A percentile compares a stretch with the other conserved stretches of the same genome.
These are phyloP conservation scores for Perizoma affinitatum DNA, from an alignment of 2,888 invertebrate species.

Conservation along the genomic window DNA sequence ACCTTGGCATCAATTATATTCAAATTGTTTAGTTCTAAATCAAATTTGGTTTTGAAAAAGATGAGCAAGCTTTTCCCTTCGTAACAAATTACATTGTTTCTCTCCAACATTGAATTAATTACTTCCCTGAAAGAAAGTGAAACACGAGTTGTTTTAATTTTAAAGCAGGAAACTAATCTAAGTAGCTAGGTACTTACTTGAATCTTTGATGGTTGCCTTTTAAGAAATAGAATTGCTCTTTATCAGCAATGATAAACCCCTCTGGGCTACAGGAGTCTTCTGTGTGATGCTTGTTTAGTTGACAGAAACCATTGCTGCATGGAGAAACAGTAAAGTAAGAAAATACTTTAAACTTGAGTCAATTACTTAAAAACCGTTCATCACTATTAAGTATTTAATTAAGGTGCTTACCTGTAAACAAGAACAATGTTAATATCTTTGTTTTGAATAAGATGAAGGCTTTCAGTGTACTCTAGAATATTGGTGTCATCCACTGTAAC, in stretches of 20 bases:
- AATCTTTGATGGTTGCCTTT: slow-evolving; percentile 40
- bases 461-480: slow-evolving; percentile 17
- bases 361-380: too few species aligned
- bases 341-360: not conserved
- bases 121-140: slow-evolving; percentile 43
- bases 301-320: slow-evolving; percentile 68
- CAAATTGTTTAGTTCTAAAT: slow-evolving; percentile 45
- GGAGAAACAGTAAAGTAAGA: not conserved
- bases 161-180: too few species aligned
- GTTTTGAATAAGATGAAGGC: slow-evolving; percentile 1
- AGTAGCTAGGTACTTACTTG: slow-evolving; percentile 40
- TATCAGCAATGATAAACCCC: slow-evolving; percentile 56
- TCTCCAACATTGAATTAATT: slow-evolving; percentile 45
- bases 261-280: slow-evolving; percentile 58
- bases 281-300: slow-evolving; percentile 62
- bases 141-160: not conserved
- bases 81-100: slow-evolving; percentile 62
- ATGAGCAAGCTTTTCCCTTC: slow-evolving; percentile 66
- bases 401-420: slow-evolving; percentile 48
- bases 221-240: slow-evolving; percentile 55
- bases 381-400: too few species aligned
- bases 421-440: slow-evolving; percentile 49
- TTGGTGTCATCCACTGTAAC: slow-evolving; percentile 44
- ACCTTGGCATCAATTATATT: slow-evolving; percentile 63
- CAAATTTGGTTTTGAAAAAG: slow-evolving; percentile 53